Percentiles rank a stretch among this genome's conserved stretches.
phyloP scores from a whole-genome alignment of 2,888 invertebrate genomes.

The Polietes domitor region DNA sequence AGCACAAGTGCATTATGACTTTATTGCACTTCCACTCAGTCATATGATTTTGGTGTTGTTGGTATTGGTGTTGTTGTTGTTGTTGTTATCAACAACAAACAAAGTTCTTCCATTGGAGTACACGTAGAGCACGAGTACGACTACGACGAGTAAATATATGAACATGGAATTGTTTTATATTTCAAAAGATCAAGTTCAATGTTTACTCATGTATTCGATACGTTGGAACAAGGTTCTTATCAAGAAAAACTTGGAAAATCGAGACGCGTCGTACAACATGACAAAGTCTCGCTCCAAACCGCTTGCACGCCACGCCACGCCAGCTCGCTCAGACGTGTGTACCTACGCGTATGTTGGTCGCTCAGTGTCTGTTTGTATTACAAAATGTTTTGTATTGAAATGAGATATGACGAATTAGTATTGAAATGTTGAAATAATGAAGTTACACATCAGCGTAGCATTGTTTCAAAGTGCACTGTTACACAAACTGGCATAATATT shows the following conservation, averaged over 20 bases:
- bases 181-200: slow-evolving; percentile 67
- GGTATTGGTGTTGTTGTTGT: too few relatives aligned
- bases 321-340: slow-evolving; percentile 36
- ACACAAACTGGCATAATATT: slow-evolving; percentile 7
- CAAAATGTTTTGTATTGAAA: slow-evolving; percentile 25
- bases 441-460: slow-evolving; percentile 30
- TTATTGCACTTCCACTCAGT: neutral
- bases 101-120: slow-evolving; percentile 5
- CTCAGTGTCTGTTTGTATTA: too few relatives aligned
- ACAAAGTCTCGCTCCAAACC: slow-evolving; percentile 6
- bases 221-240: slow-evolving; percentile 65
- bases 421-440: slow-evolving; percentile 28
- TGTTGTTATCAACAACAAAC: neutral
- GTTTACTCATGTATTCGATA: slow-evolving; percentile 64
- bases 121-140: neutral
- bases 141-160: neutral
- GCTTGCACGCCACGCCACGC: neutral
- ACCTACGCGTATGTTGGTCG: too few relatives aligned
- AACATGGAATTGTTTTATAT: slow-evolving; percentile 18
- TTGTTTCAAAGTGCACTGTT: slow-evolving; percentile 40
- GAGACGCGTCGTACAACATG: slow-evolving; percentile 59
- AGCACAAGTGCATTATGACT: neutral
- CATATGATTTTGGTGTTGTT: neutral
- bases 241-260: slow-evolving; percentile 65
- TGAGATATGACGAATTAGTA: slow-evolving; percentile 12